A percentile compares a stretch with the other conserved stretches of the same genome.
Conservation (phyloP, 1,140 invertebrate genomes). For the Probaryconus sp. region DNA sequence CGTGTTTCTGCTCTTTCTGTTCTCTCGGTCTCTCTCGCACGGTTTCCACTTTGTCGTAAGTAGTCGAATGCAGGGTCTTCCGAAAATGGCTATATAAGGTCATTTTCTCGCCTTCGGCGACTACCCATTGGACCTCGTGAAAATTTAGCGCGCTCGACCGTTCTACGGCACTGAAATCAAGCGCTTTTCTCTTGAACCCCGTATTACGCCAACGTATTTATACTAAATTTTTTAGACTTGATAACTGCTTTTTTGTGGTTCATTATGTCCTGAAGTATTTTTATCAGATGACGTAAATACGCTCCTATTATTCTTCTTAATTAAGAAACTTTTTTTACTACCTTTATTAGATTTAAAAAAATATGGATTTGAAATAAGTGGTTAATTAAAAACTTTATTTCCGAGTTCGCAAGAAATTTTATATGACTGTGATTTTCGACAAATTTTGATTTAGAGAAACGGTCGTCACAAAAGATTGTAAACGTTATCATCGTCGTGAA, state of each 20-base stretch:
- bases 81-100: constrained; percentile 6
- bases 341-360: too few species aligned
- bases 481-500: too few species aligned
- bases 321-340: too few species aligned
- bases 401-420: too few species aligned
- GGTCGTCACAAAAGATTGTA: too few species aligned
- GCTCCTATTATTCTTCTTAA: neutral
- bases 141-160: constrained; percentile 5
- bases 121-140: constrained; percentile 5
- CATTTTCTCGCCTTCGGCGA: constrained; percentile 5
- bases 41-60: constrained; percentile 8
- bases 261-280: neutral
- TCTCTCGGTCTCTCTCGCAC: neutral
- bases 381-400: too few species aligned
- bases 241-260: neutral
- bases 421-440: too few species aligned
- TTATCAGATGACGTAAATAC: too few species aligned
- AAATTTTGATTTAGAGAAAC: too few species aligned
- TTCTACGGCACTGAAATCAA: neutral
- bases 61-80: constrained; percentile 5
- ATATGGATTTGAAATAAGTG: too few species aligned
- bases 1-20: neutral
- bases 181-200: neutral
- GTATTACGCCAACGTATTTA: neutral
- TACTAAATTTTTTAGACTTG: neutral